phyloP scores from a whole-genome alignment of 2,888 invertebrate species.

The Orthosia cruda region DNA sequence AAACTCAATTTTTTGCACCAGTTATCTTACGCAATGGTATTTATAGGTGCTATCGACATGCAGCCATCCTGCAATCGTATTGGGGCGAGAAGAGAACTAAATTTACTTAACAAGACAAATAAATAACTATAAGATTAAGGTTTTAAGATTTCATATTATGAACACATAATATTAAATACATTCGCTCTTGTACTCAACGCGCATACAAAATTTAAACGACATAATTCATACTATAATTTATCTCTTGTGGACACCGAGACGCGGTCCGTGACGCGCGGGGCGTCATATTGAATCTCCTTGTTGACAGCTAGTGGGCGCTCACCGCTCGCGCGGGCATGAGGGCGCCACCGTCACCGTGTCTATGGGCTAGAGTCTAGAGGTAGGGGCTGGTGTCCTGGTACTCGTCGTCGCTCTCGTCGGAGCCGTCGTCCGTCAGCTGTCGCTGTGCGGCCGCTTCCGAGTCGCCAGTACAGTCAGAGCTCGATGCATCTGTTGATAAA shows the following conservation, averaged over 20 bases:
- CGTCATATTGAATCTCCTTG: slow-evolving; percentile 58
- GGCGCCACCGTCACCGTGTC: slow-evolving; percentile 46
- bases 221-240: slow-evolving; percentile 81
- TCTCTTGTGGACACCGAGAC: slow-evolving; percentile 75
- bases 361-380: slow-evolving; percentile 83
- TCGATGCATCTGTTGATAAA: slow-evolving; percentile 86
- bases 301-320: slow-evolving; percentile 71
- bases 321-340: slow-evolving; percentile 71
- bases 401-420: slow-evolving; percentile 87
- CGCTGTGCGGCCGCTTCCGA: slow-evolving; percentile 86
- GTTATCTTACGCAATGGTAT: slow-evolving; percentile 79
- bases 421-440: slow-evolving; percentile 90
- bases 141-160: slow-evolving; percentile 66
- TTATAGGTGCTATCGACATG: slow-evolving; percentile 80
- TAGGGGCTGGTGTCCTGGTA: slow-evolving; percentile 89
- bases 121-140: slow-evolving; percentile 83
- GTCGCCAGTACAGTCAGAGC: slow-evolving; percentile 84
- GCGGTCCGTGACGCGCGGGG: slow-evolving; percentile 63
- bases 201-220: slow-evolving; percentile 81
- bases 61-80: slow-evolving; percentile 80
- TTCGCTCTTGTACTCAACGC: slow-evolving; percentile 86
- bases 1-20: slow-evolving; percentile 83
- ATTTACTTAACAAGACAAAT: slow-evolving; percentile 84
- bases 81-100: slow-evolving; percentile 80
- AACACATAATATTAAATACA: slow-evolving; percentile 83